Conservation (phyloP, 2,113 vertebrate species). For the Gnathonemus longibarbis region DNA sequence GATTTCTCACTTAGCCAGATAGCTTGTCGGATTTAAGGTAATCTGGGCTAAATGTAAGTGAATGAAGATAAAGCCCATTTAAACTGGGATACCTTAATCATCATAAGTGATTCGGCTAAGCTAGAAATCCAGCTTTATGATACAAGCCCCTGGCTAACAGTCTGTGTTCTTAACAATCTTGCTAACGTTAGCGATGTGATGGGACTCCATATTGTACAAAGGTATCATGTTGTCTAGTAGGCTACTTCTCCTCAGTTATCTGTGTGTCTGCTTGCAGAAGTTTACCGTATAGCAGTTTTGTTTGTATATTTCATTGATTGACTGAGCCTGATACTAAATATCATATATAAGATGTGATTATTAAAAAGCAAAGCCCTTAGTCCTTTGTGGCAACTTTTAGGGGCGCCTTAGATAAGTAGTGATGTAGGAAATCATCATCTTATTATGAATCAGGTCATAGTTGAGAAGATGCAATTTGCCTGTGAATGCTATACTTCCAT, state of each 20-base stretch:
- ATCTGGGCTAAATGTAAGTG: neutral
- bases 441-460: neutral
- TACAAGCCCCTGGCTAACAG: neutral
- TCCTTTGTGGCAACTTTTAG: neutral
- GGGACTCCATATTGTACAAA: neutral
- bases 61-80: neutral
- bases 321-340: neutral
- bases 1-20: neutral
- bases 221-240: neutral
- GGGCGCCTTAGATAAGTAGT: neutral
- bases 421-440: neutral
- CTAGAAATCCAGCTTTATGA: neutral
- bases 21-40: neutral
- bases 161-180: neutral
- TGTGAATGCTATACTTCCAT: neutral
- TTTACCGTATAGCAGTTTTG: neutral
- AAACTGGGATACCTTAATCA: neutral
- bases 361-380: neutral
- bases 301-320: neutral
- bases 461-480: conserved; percentile 4
- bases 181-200: neutral
- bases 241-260: neutral
- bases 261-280: neutral
- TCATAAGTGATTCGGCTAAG: neutral
- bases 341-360: neutral